Conservation (phyloP, 2,113 vertebrate species). For the Dipodomys merriami region DNA sequence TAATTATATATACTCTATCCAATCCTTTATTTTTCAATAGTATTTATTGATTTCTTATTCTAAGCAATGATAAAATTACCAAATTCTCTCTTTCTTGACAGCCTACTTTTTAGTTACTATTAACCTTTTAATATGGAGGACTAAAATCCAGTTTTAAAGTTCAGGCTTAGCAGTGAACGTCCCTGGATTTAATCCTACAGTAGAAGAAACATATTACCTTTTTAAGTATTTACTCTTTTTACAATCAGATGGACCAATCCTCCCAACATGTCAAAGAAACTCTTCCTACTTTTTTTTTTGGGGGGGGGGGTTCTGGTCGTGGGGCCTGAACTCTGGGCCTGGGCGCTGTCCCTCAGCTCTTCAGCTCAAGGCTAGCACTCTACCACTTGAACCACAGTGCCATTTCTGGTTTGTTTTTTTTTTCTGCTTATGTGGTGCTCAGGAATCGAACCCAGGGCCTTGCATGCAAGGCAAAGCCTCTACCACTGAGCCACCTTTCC, state of each 20-base stretch:
- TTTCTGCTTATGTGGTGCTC: no score
- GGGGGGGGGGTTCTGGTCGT: no score
- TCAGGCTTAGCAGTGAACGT: background rate
- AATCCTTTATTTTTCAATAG: background rate
- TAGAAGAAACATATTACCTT: background rate
- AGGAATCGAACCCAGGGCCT: no score
- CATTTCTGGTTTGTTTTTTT: no score
- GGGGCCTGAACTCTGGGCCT: no score
- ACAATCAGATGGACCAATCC: background rate
- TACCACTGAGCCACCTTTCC: no score
- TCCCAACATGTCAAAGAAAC: background rate
- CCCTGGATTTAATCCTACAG: background rate
- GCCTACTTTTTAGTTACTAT: background rate
- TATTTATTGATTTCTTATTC: background rate
- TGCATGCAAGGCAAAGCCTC: no score
- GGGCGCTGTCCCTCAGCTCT: no score
- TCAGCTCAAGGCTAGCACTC: no score
- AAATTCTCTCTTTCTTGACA: background rate
- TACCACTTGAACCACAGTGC: no score
- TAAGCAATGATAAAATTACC: background rate
- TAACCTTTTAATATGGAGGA: background rate
- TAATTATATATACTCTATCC: background rate
- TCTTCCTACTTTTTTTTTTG: background rate
- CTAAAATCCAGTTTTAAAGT: background rate
- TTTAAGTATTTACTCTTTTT: background rate